Evolutionary conservation across 1,140 invertebrate genomes (phyloP), one percentile per base, ranked within the genome.

Genomic region (Atopsyche davidsoni): DNA sequence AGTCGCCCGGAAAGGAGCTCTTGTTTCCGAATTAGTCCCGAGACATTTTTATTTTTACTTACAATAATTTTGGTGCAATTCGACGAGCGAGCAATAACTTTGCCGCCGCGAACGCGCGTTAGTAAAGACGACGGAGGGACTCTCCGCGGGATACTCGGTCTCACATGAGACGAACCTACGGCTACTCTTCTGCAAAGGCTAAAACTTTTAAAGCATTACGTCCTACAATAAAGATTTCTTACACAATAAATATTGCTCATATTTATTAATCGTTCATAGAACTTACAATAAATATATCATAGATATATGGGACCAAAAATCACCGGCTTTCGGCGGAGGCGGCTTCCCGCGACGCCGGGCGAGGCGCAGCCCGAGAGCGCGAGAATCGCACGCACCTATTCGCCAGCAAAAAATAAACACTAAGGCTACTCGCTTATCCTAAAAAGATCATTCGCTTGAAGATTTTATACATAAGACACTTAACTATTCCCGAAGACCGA

Each of bases 251-350:
- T 52, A 51, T 58, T 54, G 47, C 46, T 57, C 51, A 53, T 17
- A 18, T 57, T 43, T 57, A 57, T 50, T 56, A 65, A 63, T 79
- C 77, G 87, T 91, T 91, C 87, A 91, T 86, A 86, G 87, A 91
- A 91, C 87, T 84, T 91, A 89, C 86, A 73, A 77, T 75, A 80
- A 82, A 89, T 90, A 91, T 89, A 91, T 89, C 87, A 89, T 89
- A 89, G 87, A 89, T 91, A 91, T 91, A 90, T 89, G 85, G 86
- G 86, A 86, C 81, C 82, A 81, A 87, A 83, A 81, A 84, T 82
- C 82, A 81, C 79, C 77, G 75, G 73, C 70, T 72, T 75, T 79
- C 75, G 69, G 48, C 43, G 49, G 39, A 48, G 62, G 47, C 53
- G 51, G 47, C 48, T 51, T 44, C 54, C 53, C 21, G 7, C 16